These are phyloP conservation scores for Lepidonotus clava DNA, from an alignment of 2,888 invertebrate genomes.

Conservation along the genomic window DNA sequence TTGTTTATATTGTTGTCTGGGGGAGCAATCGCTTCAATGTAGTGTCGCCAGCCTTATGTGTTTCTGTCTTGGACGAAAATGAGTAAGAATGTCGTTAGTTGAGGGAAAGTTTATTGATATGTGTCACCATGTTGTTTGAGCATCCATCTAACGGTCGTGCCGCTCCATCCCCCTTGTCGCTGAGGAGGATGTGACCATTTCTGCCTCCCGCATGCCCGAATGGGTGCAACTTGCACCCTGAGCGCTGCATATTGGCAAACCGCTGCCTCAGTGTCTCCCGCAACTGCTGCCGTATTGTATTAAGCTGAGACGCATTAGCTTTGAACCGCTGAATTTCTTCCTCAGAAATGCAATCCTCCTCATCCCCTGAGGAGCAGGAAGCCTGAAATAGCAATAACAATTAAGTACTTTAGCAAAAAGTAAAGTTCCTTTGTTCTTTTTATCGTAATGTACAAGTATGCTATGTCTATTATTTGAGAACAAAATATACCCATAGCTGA, in stretches of 20 bases:
- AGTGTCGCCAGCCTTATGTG: not conserved
- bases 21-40: not conserved
- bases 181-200: not conserved
- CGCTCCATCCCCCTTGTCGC: not conserved
- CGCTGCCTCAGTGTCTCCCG: conserved; percentile 90
- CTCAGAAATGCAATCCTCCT: conserved; percentile 89
- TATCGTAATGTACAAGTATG: too few species aligned
- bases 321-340: conserved; percentile 94
- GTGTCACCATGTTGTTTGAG: conserved; percentile 28
- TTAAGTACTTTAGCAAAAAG: too few species aligned
- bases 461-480: too few species aligned
- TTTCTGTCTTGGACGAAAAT: not conserved
- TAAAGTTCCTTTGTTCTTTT: too few species aligned
- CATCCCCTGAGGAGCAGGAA: conserved; percentile 86
- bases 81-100: not conserved
- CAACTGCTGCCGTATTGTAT: conserved; percentile 90
- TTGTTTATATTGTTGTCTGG: too few species aligned
- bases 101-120: conserved; percentile 43
- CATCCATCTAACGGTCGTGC: not conserved
- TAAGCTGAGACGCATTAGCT: conserved; percentile 88
- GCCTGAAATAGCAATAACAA: too few species aligned
- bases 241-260: conserved; percentile 83
- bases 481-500: not conserved
- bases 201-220: not conserved
- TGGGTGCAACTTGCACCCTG: conserved; percentile 22